Percentiles rank a stretch among this genome's conserved stretches.
These are phyloP conservation scores for Chiloscyllium punctatum DNA, from an alignment of 2,797 vertebrate genomes.

Conservation along the genomic window DNA sequence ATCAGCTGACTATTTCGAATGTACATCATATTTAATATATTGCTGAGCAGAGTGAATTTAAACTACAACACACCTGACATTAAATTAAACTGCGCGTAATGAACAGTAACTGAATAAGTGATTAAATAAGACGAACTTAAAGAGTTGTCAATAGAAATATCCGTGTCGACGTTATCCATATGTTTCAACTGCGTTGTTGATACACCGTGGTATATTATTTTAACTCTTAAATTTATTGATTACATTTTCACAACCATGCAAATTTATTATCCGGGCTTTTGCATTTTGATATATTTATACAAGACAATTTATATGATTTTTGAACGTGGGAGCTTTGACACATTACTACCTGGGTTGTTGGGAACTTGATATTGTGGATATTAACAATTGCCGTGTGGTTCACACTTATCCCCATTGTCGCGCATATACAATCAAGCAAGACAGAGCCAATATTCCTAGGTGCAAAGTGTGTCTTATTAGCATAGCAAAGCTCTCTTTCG, in stretches of 20 bases:
- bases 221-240: background rate
- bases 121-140: background rate
- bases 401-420: background rate
- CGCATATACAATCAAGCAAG: background rate
- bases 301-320: background rate
- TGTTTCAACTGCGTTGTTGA: background rate
- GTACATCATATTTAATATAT: background rate
- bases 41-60: background rate
- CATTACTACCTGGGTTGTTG: background rate
- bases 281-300: background rate
- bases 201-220: background rate
- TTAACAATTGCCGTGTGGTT: conserved; percentile 14
- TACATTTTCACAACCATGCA: background rate
- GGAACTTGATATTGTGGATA: conserved; percentile 15
- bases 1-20: background rate
- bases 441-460: background rate
- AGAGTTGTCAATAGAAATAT: background rate
- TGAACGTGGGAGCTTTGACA: background rate
- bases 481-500: background rate
- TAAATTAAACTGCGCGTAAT: background rate
- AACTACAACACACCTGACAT: background rate
- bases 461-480: background rate
- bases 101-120: background rate
- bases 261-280: background rate
- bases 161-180: no score